These are phyloP conservation scores for Protodeltote pygarga DNA, from an alignment of 2,888 invertebrate species.

Conservation along the genomic window DNA sequence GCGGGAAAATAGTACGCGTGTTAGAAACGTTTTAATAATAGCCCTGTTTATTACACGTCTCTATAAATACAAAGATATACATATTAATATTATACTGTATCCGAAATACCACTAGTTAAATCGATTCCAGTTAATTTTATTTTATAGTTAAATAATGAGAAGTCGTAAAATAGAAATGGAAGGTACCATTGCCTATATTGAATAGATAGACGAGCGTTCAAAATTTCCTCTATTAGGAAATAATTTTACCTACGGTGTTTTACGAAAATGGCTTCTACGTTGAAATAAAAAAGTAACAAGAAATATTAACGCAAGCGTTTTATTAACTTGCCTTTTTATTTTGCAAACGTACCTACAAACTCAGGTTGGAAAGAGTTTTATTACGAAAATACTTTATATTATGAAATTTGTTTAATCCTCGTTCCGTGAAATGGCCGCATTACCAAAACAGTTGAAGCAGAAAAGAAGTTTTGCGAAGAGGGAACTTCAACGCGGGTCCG, in stretches of 20 bases:
- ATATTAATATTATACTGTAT: slow-evolving; percentile 22
- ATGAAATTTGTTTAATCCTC: slow-evolving; percentile 47
- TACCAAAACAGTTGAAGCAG: slow-evolving; percentile 45
- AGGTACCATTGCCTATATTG: slow-evolving; percentile 25
- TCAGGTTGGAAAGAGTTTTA: slow-evolving; percentile 42
- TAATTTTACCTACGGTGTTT: slow-evolving; percentile 13
- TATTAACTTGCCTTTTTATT: slow-evolving; percentile 11
- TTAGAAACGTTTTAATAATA: slow-evolving; percentile 37
- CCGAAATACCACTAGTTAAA: slow-evolving; percentile 38
- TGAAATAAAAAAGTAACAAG: slow-evolving; percentile 12
- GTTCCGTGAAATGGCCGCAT: slow-evolving; percentile 37
- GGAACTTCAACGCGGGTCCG: slow-evolving; percentile 54
- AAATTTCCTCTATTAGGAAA: slow-evolving; percentile 38
- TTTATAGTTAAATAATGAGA: slow-evolving; percentile 47
- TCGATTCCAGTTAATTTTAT: slow-evolving; percentile 45
- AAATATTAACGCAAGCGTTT: slow-evolving; percentile 10
- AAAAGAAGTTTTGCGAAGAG: slow-evolving; percentile 51
- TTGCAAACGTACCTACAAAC: slow-evolving; percentile 12
- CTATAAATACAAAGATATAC: slow-evolving; percentile 40
- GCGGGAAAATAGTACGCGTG: slow-evolving; percentile 44
- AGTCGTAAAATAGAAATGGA: slow-evolving; percentile 44
- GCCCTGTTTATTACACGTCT: slow-evolving; percentile 31
- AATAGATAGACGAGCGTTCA: slow-evolving; percentile 25
- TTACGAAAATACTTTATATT: slow-evolving; percentile 40
- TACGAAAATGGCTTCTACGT: slow-evolving; percentile 7